Evolutionary conservation across 2,113 vertebrate species (phyloP).

Genomic region (Ahaetulla prasina): DNA sequence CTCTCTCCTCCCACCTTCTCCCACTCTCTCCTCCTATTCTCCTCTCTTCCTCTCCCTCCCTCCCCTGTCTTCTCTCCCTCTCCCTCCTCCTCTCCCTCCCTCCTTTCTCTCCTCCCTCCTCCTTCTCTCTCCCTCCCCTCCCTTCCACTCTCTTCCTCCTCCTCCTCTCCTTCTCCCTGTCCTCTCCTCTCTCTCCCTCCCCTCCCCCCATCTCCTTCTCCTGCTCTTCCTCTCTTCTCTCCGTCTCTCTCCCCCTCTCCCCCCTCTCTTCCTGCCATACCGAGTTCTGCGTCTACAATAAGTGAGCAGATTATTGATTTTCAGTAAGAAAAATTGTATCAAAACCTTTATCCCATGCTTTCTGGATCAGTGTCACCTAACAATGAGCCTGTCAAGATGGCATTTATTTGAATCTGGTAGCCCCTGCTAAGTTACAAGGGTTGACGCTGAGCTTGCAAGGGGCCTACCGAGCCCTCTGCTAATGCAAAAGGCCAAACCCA

Average conservation of each 20-base stretch:
- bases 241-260: not conserved
- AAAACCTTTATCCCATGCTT: slow-evolving; percentile 51
- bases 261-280: not conserved
- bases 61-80: too few species aligned
- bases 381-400: slow-evolving; percentile 20
- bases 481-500: slow-evolving; percentile 1
- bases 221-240: not conserved
- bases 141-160: too few species aligned
- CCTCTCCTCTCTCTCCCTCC: too few species aligned
- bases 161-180: too few species aligned
- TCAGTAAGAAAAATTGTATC: slow-evolving; percentile 53
- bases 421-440: not conserved
- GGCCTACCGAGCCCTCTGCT: not conserved
- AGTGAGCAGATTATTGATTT: slow-evolving; percentile 57
- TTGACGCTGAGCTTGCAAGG: slow-evolving; percentile 7
- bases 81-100: fast-evolving
- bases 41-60: too few species aligned
- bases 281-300: slow-evolving; percentile 38
- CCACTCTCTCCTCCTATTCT: too few species aligned
- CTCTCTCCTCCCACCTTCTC: fast-evolving
- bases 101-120: fast-evolving
- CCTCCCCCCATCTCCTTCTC: not conserved
- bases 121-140: too few species aligned
- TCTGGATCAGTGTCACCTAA: slow-evolving; percentile 44
- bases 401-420: slow-evolving; percentile 34